Conservation (phyloP, 92 coral and sea anemone species). For the Galaxea fascicularis region DNA sequence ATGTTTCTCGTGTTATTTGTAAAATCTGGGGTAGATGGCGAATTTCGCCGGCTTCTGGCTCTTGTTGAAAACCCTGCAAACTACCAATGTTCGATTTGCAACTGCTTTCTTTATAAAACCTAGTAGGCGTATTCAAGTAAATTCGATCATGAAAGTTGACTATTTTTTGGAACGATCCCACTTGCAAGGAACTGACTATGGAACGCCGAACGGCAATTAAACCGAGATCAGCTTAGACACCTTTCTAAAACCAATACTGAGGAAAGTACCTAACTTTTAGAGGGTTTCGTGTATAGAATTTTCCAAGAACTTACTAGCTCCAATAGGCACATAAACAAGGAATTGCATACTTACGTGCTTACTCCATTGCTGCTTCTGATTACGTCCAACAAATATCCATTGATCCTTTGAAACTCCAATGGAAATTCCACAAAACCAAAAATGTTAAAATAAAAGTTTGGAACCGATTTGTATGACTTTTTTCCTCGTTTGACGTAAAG, state of each 20-base stretch:
- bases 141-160: neutral
- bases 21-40: neutral
- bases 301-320: neutral
- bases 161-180: neutral
- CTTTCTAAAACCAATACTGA: slow-evolving; percentile 13
- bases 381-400: slow-evolving; percentile 22
- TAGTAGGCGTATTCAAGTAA: slow-evolving; percentile 6
- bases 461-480: slow-evolving; percentile 10
- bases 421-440: slow-evolving; percentile 46
- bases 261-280: slow-evolving; percentile 12
- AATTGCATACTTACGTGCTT: slow-evolving; percentile 21
- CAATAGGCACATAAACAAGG: neutral
- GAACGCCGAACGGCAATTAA: neutral
- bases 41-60: neutral
- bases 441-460: slow-evolving; percentile 28
- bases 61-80: neutral
- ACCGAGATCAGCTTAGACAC: neutral
- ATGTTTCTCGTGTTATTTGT: too few relatives aligned
- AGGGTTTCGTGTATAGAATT: slow-evolving; percentile 1
- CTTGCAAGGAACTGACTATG: neutral
- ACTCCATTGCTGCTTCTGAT: slow-evolving; percentile 46
- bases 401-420: slow-evolving; percentile 16
- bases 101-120: neutral
- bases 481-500: slow-evolving; percentile 28
- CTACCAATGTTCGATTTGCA: neutral